These are phyloP conservation scores for Ptychadena robeensis DNA, from an alignment of 2,797 vertebrate genomes.

Conservation along the genomic window DNA sequence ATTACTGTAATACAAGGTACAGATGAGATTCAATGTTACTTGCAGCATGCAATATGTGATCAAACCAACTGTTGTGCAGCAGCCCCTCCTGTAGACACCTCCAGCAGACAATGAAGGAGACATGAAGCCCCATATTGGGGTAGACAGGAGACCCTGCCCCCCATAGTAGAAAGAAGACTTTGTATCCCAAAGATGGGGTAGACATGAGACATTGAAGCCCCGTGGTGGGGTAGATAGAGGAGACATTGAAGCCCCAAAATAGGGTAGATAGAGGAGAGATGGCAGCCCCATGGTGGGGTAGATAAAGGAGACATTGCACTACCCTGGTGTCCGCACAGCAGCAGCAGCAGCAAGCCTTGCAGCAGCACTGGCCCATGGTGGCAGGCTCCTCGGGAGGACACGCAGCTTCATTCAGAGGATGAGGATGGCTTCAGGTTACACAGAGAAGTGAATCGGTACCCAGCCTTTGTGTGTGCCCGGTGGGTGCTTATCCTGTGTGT, in stretches of 20 bases:
- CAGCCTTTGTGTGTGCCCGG: not conserved
- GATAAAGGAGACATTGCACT: too few species aligned
- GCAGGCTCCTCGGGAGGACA: constrained; percentile 64
- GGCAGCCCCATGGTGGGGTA: not conserved
- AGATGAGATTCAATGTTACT: not conserved
- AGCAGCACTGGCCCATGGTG: constrained; percentile 86
- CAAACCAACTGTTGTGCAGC: constrained; percentile 44
- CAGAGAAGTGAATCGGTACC: constrained; percentile 12
- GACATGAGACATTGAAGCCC: not conserved
- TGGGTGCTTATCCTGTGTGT: not conserved
- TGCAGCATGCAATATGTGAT: constrained; percentile 19
- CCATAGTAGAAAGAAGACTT: too few species aligned
- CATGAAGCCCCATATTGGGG: too few species aligned
- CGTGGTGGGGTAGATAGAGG: not conserved
- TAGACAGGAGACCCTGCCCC: too few species aligned
- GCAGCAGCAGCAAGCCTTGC: constrained; percentile 76
- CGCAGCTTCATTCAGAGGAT: constrained; percentile 72
- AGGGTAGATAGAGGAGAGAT: too few species aligned
- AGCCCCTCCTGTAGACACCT: not conserved
- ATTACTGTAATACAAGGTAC: too few species aligned
- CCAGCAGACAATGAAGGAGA: constrained; percentile 40
- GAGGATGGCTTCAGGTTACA: constrained; percentile 56
- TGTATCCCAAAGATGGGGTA: too few species aligned
- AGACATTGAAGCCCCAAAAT: too few species aligned
- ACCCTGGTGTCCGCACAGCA: constrained; percentile 86